These are phyloP conservation scores for Centropristis striata DNA, from an alignment of 2,113 vertebrate genomes.

Conservation along the genomic window DNA sequence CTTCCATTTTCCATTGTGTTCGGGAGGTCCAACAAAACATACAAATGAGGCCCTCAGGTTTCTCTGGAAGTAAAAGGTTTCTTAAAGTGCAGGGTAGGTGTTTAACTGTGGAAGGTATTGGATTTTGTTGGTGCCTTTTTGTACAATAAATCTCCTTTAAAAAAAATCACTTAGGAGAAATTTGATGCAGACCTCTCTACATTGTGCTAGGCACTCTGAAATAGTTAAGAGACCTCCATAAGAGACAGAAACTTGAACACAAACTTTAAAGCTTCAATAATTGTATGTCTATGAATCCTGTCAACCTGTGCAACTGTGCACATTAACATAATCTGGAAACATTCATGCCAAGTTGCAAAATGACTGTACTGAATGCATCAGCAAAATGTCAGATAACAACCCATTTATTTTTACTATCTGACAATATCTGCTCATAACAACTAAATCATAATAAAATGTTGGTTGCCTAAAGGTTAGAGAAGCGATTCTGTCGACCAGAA, in stretches of 20 bases:
- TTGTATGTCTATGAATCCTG: neutral
- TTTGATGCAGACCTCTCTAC: neutral
- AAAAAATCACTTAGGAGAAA: neutral
- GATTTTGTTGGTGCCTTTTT: neutral
- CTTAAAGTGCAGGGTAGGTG: conserved; percentile 20
- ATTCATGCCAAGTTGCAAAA: no score
- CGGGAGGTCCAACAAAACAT: conserved; percentile 73
- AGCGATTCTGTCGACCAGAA: no score
- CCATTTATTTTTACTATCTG: no score
- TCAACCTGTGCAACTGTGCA: neutral
- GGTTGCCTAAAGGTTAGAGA: no score
- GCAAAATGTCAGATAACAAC: no score
- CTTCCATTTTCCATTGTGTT: conserved; percentile 76
- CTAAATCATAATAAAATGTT: no score
- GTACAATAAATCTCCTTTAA: conserved; percentile 12
- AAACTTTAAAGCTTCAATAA: neutral
- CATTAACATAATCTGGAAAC: no score
- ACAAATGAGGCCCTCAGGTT: conserved; percentile 77
- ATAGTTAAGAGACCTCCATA: neutral
- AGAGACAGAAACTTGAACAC: neutral
- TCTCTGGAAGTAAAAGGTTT: conserved; percentile 51
- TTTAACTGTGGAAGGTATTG: conserved; percentile 20
- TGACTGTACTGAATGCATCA: no score
- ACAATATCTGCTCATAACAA: no score
- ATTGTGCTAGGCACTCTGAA: neutral